Base-by-base conservation (phyloP, 2,113 vertebrate genomes). In the Crotalus tigris region DNA sequence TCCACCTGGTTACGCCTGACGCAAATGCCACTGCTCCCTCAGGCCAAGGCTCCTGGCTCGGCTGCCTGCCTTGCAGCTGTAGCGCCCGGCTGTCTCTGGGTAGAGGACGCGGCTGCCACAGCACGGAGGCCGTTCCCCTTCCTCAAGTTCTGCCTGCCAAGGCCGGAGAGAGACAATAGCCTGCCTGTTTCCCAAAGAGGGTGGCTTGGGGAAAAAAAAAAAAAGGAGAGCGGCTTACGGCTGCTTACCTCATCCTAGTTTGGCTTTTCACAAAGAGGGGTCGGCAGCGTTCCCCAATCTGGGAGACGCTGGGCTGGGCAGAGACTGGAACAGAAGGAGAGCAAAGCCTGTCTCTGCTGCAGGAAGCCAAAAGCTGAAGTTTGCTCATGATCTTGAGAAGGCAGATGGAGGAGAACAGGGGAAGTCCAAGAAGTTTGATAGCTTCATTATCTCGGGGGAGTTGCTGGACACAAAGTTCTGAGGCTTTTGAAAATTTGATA, bases 101-200 rank as follows among this genome's bases (percentile, higher is more conserved):
- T 57, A 57, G 54, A 57, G 49, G 75, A 12, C 3, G 10, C 13
- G 69, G 69, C 23, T 49, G 87, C 91, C n/a, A 17, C 21, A 7
- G 81, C 87, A 21, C 10, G 55, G 44, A 59, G 44, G 44, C 91
- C 29, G 8, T 49, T 10, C 4, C 26, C 88, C 11, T 46, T 23
- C 33, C 26, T 33, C 0, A 5, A 7, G 13, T 75, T 91, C 91
- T 94, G 91, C 91, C 58, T 0, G 93, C 86, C 61, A 92, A 94
- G 94, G 94, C 94, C n/a, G 23, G 29, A 9, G 33, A 33, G 29
- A 23, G 24, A 90, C 54, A 85, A 92, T 4, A 39, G 51, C 81
- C 44, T 23, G 90, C 88, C 90, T 94, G 90, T 44, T 44, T 19
- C n/a, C 54, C 55, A 89, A 49, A 88, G 51, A 39, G 33, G 44